Base-by-base conservation (phyloP, 2,113 vertebrate genomes). In the Todiramphus chloris region DNA sequence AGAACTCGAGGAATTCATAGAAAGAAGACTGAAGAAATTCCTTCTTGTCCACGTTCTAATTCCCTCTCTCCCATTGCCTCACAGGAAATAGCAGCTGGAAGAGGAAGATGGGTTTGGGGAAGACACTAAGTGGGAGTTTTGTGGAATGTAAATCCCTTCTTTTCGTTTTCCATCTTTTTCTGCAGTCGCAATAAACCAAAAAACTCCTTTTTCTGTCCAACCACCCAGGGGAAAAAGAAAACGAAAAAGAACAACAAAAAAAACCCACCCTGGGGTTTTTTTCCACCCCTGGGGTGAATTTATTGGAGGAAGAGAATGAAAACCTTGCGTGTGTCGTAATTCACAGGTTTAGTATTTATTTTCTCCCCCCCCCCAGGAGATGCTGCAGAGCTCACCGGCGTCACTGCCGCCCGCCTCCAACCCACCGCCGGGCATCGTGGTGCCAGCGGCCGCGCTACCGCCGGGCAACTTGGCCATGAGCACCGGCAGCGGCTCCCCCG, bases 301-400 rank as follows among this genome's bases (percentile, higher is more conserved):
- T 21, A 6, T 2, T 2, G 35, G 1, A 6, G 7, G 11, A 14
- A 9, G 15, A 2, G 10, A 48, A 27, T 0, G 0, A 3, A 33
- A 55, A 6, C 12, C 11, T 37, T 4, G 2, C 1, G 1, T 0
- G 0, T 25, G 17, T 46, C 20, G 5, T 10, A 46, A 20, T 46
- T 46, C 19, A 19, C 46, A 46, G 46, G 19, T 46, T 46, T 20
- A 46, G 19, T 46, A 46, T 20, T 46, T 20, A 5, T 46, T 46
- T 46, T 20, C 41, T 41, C 41, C 13, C 12, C 20, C 44, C 20
- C 44, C 46, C 8, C 46, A 99, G 99, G 99, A 99, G 97, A 98
- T 99, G 98, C 98, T 99, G 97, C 99, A 99, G 98, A 99, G 97
- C 98, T 99, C 99, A 35, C 99, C 99, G 19, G 98, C 98, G 24